These are phyloP conservation scores for Scomber colias DNA, from an alignment of 2,113 vertebrate genomes.

Conservation along the genomic window DNA sequence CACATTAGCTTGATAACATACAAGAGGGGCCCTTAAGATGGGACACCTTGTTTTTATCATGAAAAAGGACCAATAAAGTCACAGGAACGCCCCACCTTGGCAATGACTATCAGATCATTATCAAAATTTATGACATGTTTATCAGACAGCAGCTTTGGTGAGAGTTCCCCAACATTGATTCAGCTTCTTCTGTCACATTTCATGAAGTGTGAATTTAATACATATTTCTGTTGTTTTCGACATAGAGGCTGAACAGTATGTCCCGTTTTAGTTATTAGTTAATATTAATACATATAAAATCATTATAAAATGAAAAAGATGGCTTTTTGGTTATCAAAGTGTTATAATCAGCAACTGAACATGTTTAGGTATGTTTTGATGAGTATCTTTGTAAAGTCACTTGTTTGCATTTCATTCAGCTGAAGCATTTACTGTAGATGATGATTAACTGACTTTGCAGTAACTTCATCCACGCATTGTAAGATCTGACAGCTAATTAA, in stretches of 20 bases:
- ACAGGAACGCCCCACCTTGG: not conserved
- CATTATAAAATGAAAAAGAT: not conserved
- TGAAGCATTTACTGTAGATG: not conserved
- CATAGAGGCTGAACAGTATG: not conserved
- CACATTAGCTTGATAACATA: too few relatives aligned
- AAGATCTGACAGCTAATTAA: not conserved
- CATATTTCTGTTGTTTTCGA: not conserved
- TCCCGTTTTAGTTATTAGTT: not conserved
- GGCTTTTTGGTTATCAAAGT: not conserved
- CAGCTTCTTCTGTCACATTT: not conserved
- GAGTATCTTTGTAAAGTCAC: slow-evolving; percentile 3
- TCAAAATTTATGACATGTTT: not conserved
- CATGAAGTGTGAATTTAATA: too few relatives aligned
- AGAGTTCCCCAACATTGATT: too few relatives aligned
- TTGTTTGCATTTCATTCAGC: not conserved
- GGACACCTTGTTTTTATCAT: too few relatives aligned
- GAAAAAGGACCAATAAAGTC: too few relatives aligned
- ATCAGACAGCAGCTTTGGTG: too few relatives aligned
- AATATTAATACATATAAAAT: too few relatives aligned
- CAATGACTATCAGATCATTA: not conserved
- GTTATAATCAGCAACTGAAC: not conserved
- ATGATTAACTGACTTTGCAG: not conserved
- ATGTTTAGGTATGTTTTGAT: not conserved
- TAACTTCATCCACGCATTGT: not conserved
- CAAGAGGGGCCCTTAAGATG: too few relatives aligned